Percentiles rank a stretch among this genome's conserved stretches.
phyloP scores from a whole-genome alignment of 2,113 vertebrate species.

The Tupaia chinensis region DNA sequence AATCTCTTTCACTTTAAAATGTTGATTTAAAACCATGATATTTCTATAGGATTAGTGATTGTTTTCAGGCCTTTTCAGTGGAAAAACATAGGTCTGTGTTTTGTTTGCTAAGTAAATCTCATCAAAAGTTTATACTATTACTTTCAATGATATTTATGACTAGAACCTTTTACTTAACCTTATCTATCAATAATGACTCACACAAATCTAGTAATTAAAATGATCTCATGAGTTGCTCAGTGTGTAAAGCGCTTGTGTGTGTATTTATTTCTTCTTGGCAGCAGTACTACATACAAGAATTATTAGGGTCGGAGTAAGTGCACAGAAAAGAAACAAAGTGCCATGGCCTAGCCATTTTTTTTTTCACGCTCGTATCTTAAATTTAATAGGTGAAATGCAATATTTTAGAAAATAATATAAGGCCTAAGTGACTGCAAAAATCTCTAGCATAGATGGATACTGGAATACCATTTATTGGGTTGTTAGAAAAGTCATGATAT shows the following conservation, averaged over 20 bases:
- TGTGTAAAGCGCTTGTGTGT: neutral
- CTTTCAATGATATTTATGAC: neutral
- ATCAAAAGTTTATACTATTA: neutral
- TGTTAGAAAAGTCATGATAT: no score
- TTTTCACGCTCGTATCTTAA: neutral
- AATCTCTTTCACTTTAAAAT: neutral
- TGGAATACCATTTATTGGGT: neutral
- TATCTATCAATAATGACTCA: neutral
- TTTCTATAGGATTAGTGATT: neutral
- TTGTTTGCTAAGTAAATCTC: neutral
- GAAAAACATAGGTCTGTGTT: neutral
- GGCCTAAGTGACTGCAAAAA: neutral
- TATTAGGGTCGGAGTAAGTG: neutral
- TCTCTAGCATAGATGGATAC: neutral
- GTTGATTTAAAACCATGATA: neutral
- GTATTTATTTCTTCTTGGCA: neutral
- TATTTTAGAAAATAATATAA: neutral
- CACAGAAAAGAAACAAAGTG: neutral
- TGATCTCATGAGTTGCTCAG: neutral
- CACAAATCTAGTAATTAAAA: neutral
- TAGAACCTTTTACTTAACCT: neutral
- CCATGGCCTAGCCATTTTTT: neutral
- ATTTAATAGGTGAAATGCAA: neutral
- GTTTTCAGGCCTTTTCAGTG: neutral
- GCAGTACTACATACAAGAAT: neutral